These are phyloP conservation scores for Disparrhopalites patrizii DNA, from an alignment of 2,888 invertebrate genomes.

Conservation along the genomic window DNA sequence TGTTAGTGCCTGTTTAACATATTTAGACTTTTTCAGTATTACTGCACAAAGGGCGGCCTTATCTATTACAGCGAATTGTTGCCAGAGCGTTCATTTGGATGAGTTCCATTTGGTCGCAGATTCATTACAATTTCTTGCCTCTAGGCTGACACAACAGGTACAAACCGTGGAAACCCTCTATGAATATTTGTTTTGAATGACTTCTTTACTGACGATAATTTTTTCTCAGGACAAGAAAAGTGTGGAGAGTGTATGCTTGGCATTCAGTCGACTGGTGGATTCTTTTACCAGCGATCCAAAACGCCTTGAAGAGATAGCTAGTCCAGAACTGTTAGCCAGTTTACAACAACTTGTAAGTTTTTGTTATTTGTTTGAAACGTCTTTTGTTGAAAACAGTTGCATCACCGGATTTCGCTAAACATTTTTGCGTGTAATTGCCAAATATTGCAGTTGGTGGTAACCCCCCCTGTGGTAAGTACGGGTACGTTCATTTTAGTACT, in stretches of 20 bases:
- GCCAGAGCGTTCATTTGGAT: constrained; percentile 85
- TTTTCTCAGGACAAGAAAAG: constrained; percentile 85
- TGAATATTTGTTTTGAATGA: background rate
- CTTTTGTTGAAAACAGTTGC: background rate
- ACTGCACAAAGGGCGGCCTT: constrained; percentile 95
- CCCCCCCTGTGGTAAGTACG: constrained; percentile 91
- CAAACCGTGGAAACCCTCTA: background rate
- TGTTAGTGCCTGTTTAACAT: constrained; percentile 91
- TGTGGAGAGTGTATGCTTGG: constrained; percentile 93
- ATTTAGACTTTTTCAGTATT: constrained; percentile 97
- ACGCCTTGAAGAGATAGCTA: constrained; percentile 88
- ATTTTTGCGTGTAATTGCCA: too few species aligned
- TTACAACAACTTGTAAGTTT: constrained; percentile 79
- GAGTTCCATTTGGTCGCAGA: constrained; percentile 92
- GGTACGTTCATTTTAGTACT: constrained; percentile 94
- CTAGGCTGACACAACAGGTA: constrained; percentile 57
- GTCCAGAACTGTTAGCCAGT: constrained; percentile 83
- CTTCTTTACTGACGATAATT: constrained; percentile 16
- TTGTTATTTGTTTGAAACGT: too few species aligned
- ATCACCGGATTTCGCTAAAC: too few species aligned
- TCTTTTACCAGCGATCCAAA: constrained; percentile 90
- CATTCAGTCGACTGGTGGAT: constrained; percentile 93
- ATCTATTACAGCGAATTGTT: constrained; percentile 96
- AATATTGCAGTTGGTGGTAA: constrained; percentile 72
- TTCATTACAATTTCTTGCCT: constrained; percentile 79